Base-by-base conservation (phyloP, 2,797 vertebrate genomes). In the Aeoliscus strigatus region DNA sequence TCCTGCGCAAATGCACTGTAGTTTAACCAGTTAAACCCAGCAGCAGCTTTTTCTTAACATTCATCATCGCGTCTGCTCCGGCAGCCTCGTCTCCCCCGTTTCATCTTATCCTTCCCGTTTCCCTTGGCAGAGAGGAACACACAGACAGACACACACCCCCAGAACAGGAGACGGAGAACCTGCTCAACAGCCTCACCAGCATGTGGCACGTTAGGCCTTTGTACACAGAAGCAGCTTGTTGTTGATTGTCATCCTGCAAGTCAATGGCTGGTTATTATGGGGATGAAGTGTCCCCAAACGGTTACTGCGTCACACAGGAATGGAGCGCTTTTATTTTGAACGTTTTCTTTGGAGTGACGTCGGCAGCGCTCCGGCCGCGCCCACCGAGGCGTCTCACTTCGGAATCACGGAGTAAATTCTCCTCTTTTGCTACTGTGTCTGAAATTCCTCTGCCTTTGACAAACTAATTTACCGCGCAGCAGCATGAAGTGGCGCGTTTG, bases 51-150 rank as follows among this genome's bases (percentile, higher is more conserved):
- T n/a, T n/a, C n/a, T n/a, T n/a, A n/a, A n/a, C 36, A 49, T 39
- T 60, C 49, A 51, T 6, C 52, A n/a, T 64, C 69, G 39, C 70
- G 63, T 56, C 60, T 58, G 47, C 44, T 70, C 66, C 51, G 44
- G 55, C 54, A 70, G 49, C 39, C 52, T 51, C 51, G 56, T 40
- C 42, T 50, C 51, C 27, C 8, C 52, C 34, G 39, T 57, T 14
- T 53, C 43, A 30, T 66, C 54, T 54, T 5, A 41, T 52, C 45
- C 61, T 28, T 36, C 49, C 38, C 4, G 29, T 56, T 55, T 70
- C 45, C 40, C 32, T n/a, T n/a, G n/a, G n/a, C n/a, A n/a, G n/a
- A n/a, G n/a, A n/a, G n/a, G n/a, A n/a, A n/a, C n/a, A n/a, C n/a
- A n/a, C n/a, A n/a, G n/a, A n/a, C n/a, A n/a, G n/a, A n/a, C n/a